Percentiles rank a stretch among this genome's conserved stretches.
Conservation (phyloP, 2,113 vertebrate species). For the Acinonyx jubatus region DNA sequence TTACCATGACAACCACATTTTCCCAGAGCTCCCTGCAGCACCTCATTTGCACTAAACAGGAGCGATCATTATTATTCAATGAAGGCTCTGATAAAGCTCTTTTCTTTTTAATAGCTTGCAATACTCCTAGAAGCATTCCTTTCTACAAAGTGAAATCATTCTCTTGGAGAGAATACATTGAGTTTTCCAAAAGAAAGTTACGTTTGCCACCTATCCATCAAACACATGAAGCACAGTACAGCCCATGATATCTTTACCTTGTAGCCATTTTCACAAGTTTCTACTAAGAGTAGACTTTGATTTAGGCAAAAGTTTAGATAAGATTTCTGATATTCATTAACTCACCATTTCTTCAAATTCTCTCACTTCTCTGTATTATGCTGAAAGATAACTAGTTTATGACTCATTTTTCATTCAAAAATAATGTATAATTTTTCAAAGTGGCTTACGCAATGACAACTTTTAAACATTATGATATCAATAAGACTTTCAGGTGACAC, state of each 20-base stretch:
- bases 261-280: slow-evolving; percentile 14
- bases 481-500: neutral
- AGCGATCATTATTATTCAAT: slow-evolving; percentile 45
- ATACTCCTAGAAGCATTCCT: neutral
- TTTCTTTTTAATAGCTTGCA: slow-evolving; percentile 35
- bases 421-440: slow-evolving; percentile 12
- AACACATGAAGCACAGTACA: neutral
- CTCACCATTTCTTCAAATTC: slow-evolving; percentile 16
- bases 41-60: slow-evolving; percentile 54
- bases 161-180: neutral
- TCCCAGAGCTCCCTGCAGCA: slow-evolving; percentile 49
- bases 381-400: neutral
- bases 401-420: neutral
- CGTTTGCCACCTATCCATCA: neutral
- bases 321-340: neutral
- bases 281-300: neutral
- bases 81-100: slow-evolving; percentile 46
- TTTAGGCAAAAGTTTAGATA: neutral
- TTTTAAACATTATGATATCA: neutral
- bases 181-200: slow-evolving; percentile 14
- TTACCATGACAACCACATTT: slow-evolving; percentile 64
- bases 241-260: neutral
- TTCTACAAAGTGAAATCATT: slow-evolving; percentile 18
- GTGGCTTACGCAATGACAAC: neutral
- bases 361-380: neutral